phyloP scores from a whole-genome alignment of 1,140 invertebrate species.

The Euwallacea similis region DNA sequence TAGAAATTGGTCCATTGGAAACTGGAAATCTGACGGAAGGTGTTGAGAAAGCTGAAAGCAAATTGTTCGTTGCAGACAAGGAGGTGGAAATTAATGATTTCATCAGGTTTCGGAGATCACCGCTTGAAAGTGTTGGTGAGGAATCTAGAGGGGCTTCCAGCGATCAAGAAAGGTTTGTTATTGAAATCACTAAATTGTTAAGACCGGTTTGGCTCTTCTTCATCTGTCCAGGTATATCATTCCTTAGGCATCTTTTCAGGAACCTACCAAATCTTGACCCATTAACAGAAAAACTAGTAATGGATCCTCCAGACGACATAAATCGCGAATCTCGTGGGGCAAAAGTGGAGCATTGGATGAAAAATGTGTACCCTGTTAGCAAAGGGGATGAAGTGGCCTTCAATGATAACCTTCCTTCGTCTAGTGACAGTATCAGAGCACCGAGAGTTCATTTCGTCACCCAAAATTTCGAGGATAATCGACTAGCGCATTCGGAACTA shows the following conservation, averaged over 20 bases:
- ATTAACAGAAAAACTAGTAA: constrained; percentile 33
- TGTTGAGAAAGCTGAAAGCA: constrained; percentile 10
- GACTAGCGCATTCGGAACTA: constrained; percentile 23
- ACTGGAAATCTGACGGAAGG: constrained; percentile 32
- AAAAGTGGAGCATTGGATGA: constrained; percentile 47
- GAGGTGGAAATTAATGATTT: constrained; percentile 47
- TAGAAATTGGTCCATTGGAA: constrained; percentile 38
- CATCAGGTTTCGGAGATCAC: constrained; percentile 44
- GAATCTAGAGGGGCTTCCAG: too few relatives aligned
- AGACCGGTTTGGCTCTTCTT: too few relatives aligned
- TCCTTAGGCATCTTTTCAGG: not conserved
- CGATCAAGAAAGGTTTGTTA: too few relatives aligned
- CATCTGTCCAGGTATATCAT: too few relatives aligned
- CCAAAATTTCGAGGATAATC: constrained; percentile 41
- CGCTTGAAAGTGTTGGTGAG: constrained; percentile 3
- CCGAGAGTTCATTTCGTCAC: constrained; percentile 50
- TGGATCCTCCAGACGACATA: constrained; percentile 27
- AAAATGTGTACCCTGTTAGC: constrained; percentile 46
- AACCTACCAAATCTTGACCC: not conserved
- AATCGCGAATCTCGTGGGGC: constrained; percentile 41
- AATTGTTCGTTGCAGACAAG: not conserved
- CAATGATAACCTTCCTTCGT: constrained; percentile 39
- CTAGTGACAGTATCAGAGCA: constrained; percentile 38
- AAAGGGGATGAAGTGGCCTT: constrained; percentile 25
- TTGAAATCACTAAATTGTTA: too few relatives aligned